phyloP scores from a whole-genome alignment of 2,888 invertebrate genomes.

The Diaprepes abbreviatus region DNA sequence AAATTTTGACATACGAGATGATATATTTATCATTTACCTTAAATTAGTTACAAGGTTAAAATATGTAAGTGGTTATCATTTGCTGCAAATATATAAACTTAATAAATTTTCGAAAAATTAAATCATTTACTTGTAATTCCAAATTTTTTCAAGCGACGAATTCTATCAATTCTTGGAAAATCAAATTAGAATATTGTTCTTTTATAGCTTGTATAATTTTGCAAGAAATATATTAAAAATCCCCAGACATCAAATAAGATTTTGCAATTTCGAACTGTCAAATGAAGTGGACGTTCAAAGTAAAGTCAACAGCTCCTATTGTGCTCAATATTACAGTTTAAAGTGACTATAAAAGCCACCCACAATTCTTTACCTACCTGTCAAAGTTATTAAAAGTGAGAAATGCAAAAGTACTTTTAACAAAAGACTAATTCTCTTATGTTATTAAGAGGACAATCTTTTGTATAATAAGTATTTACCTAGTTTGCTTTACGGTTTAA shows the following conservation, averaged over 20 bases:
- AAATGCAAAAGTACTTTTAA: constrained; percentile 21
- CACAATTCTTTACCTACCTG: constrained; percentile 35
- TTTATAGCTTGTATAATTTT: no score
- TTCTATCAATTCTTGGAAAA: no score
- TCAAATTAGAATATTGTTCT: no score
- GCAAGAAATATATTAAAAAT: no score
- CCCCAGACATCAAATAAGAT: neutral
- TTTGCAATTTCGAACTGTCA: neutral
- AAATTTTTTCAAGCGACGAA: no score
- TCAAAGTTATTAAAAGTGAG: constrained; percentile 23
- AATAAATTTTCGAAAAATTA: no score
- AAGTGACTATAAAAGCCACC: constrained; percentile 23
- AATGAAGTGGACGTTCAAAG: neutral
- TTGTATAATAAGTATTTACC: neutral
- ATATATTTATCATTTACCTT: no score
- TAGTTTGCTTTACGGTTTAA: constrained; percentile 9
- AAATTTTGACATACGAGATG: no score
- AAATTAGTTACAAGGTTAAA: no score
- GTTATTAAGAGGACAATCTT: constrained; percentile 11
- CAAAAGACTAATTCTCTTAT: constrained; percentile 20
- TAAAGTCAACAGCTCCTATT: constrained; percentile 17
- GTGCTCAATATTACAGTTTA: constrained; percentile 6
- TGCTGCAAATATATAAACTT: no score
- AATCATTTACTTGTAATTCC: no score
- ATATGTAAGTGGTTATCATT: no score